Base-by-base conservation (phyloP, 2,797 vertebrate genomes). In the Prunella strophiata region DNA sequence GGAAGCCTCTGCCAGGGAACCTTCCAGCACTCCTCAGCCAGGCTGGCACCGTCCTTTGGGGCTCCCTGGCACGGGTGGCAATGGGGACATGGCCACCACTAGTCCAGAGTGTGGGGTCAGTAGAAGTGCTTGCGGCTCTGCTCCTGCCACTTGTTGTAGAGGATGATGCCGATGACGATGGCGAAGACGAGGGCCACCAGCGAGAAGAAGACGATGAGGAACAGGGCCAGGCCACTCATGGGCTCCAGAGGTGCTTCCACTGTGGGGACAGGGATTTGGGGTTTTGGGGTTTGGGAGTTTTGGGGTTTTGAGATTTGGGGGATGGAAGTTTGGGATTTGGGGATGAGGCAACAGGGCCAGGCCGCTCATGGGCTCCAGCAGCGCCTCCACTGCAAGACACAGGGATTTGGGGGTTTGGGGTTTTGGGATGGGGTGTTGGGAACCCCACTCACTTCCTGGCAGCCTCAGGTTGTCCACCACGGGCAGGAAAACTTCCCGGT, bases 141-240 rank as follows among this genome's bases (percentile, higher is more conserved):
- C 86, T 99, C 99, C 66, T 97, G 99, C 99, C 99, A 99, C 95
- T 99, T 99, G 97, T 98, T 98, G 98, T 99, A 99, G 62, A 99
- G 80, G 14, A 99, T 98, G 89, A 99, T 96, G 20, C 98, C 98
- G 2, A 99, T 98, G 86, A 99, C 98, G 4, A 98, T 95, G 86
- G 99, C 98, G 54, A 99, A 99, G 79, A 99, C 98, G 5, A 98
- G 89, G n/a, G 99, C 99, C 42, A 99, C 98, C 79, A 99, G 97
- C 13, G 98, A 98, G 97, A 99, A 99, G 93, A 99, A 99, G 58
- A 98, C 98, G 0, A 98, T 98, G 81, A 99, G 98, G 97, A 99
- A 99, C 61, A 99, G 97, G 3, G 98, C 98, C 20, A 99, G 89
- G 40, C 98, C 98, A 0, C 99, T 99, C 98, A 99, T 98, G 65